These are phyloP conservation scores for Bombus superbus DNA, from an alignment of 1,140 invertebrate species.

Conservation along the genomic window DNA sequence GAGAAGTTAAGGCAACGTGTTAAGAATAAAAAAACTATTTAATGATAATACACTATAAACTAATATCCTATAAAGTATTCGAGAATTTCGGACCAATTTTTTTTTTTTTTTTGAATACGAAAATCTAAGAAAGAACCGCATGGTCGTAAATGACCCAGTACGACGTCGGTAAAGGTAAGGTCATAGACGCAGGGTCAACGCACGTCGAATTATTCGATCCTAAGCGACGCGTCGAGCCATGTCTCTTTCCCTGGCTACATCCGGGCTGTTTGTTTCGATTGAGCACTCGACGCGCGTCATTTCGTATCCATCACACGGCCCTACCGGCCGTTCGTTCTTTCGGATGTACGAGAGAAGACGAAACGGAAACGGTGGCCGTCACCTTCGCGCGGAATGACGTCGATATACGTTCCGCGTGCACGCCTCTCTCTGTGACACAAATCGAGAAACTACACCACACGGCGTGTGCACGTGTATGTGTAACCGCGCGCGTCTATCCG, in stretches of 20 bases:
- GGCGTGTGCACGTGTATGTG: neutral
- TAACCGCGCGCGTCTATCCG: neutral
- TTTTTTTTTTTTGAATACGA: no score
- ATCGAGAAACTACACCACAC: neutral
- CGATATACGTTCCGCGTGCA: constrained; percentile 9
- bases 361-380: constrained; percentile 31
- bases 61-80: no score
- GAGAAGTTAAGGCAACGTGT: no score
- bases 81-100: no score
- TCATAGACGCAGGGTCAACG: no score
- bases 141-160: no score
- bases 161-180: no score
- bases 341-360: neutral
- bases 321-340: neutral
- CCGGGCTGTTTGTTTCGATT: constrained; percentile 17
- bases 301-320: constrained; percentile 1
- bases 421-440: constrained; percentile 28
- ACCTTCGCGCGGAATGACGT: constrained; percentile 18
- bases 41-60: no score
- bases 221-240: neutral
- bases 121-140: accelerated
- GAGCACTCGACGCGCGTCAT: constrained; percentile 22
- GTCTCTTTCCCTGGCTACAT: neutral
- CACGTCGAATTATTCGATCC: constrained; percentile 7
- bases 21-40: no score